Percentiles rank a stretch among this genome's conserved stretches.
Conservation (phyloP, 2,888 invertebrate species). For the Punctoribates punctum region DNA sequence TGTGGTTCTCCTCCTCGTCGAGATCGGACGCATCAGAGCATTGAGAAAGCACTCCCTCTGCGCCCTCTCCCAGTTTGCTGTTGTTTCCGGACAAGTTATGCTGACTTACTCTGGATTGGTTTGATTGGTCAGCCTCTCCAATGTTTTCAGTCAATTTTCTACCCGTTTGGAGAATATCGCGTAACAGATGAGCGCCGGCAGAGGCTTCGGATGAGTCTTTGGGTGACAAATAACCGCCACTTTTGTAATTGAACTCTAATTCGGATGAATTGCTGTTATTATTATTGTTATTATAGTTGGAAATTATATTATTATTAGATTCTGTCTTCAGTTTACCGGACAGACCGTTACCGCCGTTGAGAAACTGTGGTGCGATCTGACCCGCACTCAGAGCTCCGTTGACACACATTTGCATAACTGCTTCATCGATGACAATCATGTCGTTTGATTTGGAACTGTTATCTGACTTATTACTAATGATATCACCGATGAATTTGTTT, state of each 20-base stretch:
- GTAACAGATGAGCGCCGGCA: constrained; percentile 44
- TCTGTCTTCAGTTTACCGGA: constrained; percentile 10
- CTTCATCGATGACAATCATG: constrained; percentile 32
- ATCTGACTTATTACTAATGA: constrained; percentile 56
- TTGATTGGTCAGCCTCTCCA: constrained; percentile 31
- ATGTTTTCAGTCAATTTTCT: not conserved
- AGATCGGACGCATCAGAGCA: constrained; percentile 37
- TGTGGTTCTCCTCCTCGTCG: constrained; percentile 35
- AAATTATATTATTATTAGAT: constrained; percentile 19
- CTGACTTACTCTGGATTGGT: constrained; percentile 16
- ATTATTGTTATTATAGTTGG: constrained; percentile 11
- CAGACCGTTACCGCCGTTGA: constrained; percentile 31
- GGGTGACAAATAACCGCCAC: constrained; percentile 32
- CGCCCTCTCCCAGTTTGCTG: constrained; percentile 32
- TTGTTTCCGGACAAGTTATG: constrained; percentile 26
- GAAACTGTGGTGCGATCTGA: constrained; percentile 1
- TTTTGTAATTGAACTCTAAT: constrained; percentile 29
- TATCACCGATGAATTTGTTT: constrained; percentile 86
- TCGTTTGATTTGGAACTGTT: constrained; percentile 20
- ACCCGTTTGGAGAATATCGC: constrained; percentile 41
- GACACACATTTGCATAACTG: constrained; percentile 37
- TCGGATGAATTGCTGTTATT: constrained; percentile 28
- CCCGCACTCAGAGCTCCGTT: constrained; percentile 33
- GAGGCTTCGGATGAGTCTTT: constrained; percentile 15
- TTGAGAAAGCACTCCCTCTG: constrained; percentile 35